phyloP scores from a whole-genome alignment of 2,888 invertebrate genomes.

The Allolobophora icterica region DNA sequence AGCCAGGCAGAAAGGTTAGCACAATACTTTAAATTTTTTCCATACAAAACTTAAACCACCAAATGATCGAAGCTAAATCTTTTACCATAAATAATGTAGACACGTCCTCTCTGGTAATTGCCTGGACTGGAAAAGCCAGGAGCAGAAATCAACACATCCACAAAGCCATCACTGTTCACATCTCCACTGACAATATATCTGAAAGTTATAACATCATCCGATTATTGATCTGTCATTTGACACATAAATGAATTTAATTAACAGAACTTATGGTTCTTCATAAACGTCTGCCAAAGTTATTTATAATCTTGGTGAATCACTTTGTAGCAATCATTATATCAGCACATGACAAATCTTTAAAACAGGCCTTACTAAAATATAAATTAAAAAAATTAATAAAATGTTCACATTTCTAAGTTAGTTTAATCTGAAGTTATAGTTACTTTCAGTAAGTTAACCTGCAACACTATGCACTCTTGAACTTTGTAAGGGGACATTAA shows the following conservation, averaged over 20 bases:
- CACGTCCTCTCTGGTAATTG: constrained; percentile 56
- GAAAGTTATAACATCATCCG: neutral
- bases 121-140: constrained; percentile 54
- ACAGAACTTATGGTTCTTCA: neutral
- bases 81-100: constrained; percentile 58
- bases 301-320: neutral
- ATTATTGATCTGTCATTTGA: neutral
- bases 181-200: constrained; percentile 53
- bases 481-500: no score
- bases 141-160: constrained; percentile 57
- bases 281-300: neutral
- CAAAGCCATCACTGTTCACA: constrained; percentile 57
- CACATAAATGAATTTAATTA: neutral
- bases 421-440: no score
- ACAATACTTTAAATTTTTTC: neutral
- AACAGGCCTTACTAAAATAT: no score
- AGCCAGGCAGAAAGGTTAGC: no score
- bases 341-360: no score
- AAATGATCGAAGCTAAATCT: neutral
- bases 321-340: no score
- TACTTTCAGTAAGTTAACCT: no score
- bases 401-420: no score
- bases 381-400: no score
- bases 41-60: neutral
- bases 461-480: no score